Evolutionary conservation across 2,113 vertebrate genomes (phyloP), one percentile per base, ranked within the genome.

Genomic region (Ardeotis arabs): DNA sequence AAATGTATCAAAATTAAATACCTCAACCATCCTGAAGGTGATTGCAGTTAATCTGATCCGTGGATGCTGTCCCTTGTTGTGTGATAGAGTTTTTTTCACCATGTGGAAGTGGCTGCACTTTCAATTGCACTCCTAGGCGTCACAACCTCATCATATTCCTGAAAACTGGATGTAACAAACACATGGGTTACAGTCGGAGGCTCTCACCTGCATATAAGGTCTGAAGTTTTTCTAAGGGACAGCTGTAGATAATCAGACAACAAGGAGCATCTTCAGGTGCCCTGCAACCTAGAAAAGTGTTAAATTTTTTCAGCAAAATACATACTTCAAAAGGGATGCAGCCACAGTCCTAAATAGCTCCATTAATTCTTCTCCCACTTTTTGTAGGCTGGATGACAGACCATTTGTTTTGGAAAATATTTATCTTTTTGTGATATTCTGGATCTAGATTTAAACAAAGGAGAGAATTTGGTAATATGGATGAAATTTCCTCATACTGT

Each of bases 381-480:
- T 86, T 77, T 64, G 13, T 56, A 64, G 2, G 2, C 53, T 80
- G 47, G 10, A 70, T 60, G 9, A 69, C 64, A 85, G 74, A 81
- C 11, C 5, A n/a, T 63, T 88, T 96, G n/a, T 94, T 96, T 92
- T 91, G 68, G 68, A 95, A 91, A 95, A 90, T 89, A 66, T 79
- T 86, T 90, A 56, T 37, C 21, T 90, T 94, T 97, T 90, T 73
- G 60, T 93, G 88, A 96, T 70, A 93, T 91, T 89, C n/a, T 83
- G 60, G 56, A 85, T 85, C 41, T 33, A 86, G 79, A 90, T 83
- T 96, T 82, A 90, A 97, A 76, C 39, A 95, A 96, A 95, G 44
- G 59, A 91, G 49, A 86, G n/a, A 44, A 12, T 84, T 10, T 14
- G 2, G 2, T 28, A 85, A 41, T 45, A 72, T 35, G 3, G 7